These are phyloP conservation scores for Aproaerema taeniolella DNA, from an alignment of 2,888 invertebrate species.

Conservation along the genomic window DNA sequence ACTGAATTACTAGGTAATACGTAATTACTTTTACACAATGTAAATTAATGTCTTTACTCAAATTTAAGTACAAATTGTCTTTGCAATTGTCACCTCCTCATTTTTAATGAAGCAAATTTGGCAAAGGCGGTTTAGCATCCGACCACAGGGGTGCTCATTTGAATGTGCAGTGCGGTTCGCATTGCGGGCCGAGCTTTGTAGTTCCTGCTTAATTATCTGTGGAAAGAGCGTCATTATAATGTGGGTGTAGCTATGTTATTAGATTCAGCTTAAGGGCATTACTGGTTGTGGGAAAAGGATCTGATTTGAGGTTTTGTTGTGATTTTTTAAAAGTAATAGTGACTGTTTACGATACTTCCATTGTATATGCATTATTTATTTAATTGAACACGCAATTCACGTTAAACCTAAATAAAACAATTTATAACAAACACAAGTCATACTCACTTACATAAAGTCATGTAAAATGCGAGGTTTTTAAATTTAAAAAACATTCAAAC, in stretches of 20 bases:
- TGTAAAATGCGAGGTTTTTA: no score
- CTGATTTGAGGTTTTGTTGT: slow-evolving; percentile 12
- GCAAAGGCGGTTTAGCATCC: slow-evolving; percentile 8
- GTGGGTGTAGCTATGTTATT: slow-evolving; percentile 54
- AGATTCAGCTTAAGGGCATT: slow-evolving; percentile 68
- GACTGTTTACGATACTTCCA: no score
- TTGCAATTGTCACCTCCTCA: slow-evolving; percentile 7
- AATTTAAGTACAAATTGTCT: no score
- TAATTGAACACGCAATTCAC: no score
- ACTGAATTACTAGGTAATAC: no score
- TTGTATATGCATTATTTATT: no score
- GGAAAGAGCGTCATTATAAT: slow-evolving; percentile 43
- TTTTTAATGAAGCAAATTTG: slow-evolving; percentile 8
- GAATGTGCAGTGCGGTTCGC: slow-evolving; percentile 58
- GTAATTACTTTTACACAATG: no score
- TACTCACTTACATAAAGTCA: no score
- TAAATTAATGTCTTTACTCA: no score
- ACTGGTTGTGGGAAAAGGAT: slow-evolving; percentile 17
- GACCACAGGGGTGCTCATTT: slow-evolving; percentile 56
- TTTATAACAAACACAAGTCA: no score
- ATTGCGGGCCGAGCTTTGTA: slow-evolving; percentile 58
- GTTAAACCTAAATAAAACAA: no score
- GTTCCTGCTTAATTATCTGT: slow-evolving; percentile 68
- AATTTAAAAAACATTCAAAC: neutral
- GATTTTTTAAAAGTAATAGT: neutral